phyloP scores from a whole-genome alignment of 2,113 vertebrate genomes.

The Galemys pyrenaicus region DNA sequence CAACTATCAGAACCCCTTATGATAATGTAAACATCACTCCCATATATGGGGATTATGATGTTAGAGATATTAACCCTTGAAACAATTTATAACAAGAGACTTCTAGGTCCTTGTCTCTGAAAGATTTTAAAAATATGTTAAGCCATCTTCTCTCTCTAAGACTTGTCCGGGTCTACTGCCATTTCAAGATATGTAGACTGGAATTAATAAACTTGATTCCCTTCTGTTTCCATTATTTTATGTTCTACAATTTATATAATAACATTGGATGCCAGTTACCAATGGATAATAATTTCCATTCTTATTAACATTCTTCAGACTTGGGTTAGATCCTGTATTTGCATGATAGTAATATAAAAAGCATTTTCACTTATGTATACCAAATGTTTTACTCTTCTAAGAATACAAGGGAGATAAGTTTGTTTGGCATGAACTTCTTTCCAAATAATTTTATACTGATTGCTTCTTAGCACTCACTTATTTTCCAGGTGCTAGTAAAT shows the following conservation, averaged over 20 bases:
- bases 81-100: neutral
- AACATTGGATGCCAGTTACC: neutral
- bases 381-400: neutral
- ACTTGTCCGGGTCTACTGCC: neutral
- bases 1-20: neutral
- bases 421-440: neutral
- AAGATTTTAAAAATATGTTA: neutral
- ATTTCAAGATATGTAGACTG: neutral
- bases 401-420: neutral
- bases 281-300: neutral
- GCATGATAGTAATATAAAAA: neutral
- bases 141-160: neutral
- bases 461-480: neutral
- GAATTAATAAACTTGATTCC: neutral
- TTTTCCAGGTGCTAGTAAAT: constrained; percentile 6
- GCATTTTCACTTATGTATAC: neutral
- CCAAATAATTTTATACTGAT: neutral
- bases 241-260: constrained; percentile 9
- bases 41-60: neutral
- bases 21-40: neutral
- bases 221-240: neutral
- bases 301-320: constrained; percentile 28
- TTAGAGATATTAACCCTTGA: neutral
- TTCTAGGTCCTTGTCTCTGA: neutral
- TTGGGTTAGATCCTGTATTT: neutral